These are phyloP conservation scores for Nyctibius grandis DNA, from an alignment of 2,797 vertebrate species.

Conservation along the genomic window DNA sequence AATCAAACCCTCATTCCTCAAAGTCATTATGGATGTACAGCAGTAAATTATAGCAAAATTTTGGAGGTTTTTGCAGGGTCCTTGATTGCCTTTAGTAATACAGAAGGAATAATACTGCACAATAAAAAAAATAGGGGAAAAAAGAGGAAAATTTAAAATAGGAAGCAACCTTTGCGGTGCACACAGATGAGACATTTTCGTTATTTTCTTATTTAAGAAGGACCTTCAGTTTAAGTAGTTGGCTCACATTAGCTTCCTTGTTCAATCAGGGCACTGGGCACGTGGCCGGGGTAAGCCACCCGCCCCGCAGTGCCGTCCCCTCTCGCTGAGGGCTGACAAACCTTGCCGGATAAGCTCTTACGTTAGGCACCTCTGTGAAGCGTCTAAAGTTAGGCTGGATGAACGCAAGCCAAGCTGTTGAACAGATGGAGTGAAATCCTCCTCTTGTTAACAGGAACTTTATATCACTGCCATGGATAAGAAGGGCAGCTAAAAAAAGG, in stretches of 20 bases:
- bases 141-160: neutral
- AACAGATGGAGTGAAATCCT: conserved; percentile 69
- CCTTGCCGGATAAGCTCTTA: conserved; percentile 25
- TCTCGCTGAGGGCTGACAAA: neutral
- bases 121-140: fast-evolving
- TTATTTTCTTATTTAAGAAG: neutral
- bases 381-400: conserved; percentile 66
- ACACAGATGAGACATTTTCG: neutral
- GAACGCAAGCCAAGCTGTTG: conserved; percentile 56
- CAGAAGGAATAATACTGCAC: neutral
- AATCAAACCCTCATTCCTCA: neutral
- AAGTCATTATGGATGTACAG: neutral
- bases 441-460: conserved; percentile 64
- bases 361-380: conserved; percentile 6
- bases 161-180: neutral
- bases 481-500: conserved; percentile 67
- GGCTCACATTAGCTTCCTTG: neutral
- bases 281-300: fast-evolving
- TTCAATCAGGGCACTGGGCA: neutral
- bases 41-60: neutral
- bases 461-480: conserved; percentile 54
- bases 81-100: neutral
- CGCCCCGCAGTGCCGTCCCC: fast-evolving
- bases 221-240: too few relatives aligned
- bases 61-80: neutral